Conservation (phyloP, 2,113 vertebrate genomes). For the Actenoides lindsayi region DNA sequence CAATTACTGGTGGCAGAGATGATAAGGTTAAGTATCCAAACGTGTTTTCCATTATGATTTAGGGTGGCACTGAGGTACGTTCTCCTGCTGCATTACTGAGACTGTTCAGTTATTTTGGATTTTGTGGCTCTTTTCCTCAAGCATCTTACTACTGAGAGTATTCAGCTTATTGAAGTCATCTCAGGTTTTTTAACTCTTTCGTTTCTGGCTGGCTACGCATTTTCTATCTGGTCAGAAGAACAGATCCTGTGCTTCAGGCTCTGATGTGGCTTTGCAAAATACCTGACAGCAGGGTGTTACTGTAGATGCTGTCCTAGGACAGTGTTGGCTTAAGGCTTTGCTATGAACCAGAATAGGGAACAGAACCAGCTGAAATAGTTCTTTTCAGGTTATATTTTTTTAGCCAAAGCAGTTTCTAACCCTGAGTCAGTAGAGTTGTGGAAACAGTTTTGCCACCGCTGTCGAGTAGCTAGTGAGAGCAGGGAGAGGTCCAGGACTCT, state of each 20-base stretch:
- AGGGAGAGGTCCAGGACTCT: background rate
- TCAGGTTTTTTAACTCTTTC: background rate
- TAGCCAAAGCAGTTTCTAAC: background rate
- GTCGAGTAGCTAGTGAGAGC: background rate
- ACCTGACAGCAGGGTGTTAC: background rate
- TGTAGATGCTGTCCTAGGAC: background rate
- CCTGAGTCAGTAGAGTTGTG: background rate
- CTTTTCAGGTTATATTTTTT: background rate
- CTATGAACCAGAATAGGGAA: background rate
- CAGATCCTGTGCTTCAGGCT: background rate
- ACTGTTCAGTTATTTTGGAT: background rate
- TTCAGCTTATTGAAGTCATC: background rate
- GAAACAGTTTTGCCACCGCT: background rate
- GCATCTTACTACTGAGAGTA: background rate
- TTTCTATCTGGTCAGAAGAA: background rate
- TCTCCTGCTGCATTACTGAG: background rate
- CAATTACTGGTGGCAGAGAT: slow-evolving; percentile 17
- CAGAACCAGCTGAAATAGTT: background rate
- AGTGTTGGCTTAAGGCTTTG: background rate
- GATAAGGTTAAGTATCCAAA: slow-evolving; percentile 33
- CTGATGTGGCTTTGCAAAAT: accelerated
- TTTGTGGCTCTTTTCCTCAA: background rate
- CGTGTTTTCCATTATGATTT: slow-evolving; percentile 40
- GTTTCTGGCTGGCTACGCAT: background rate
- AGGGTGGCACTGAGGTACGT: background rate